Evolutionary conservation across 2,888 invertebrate genomes (phyloP).

Genomic region (Tridacna gigas): DNA sequence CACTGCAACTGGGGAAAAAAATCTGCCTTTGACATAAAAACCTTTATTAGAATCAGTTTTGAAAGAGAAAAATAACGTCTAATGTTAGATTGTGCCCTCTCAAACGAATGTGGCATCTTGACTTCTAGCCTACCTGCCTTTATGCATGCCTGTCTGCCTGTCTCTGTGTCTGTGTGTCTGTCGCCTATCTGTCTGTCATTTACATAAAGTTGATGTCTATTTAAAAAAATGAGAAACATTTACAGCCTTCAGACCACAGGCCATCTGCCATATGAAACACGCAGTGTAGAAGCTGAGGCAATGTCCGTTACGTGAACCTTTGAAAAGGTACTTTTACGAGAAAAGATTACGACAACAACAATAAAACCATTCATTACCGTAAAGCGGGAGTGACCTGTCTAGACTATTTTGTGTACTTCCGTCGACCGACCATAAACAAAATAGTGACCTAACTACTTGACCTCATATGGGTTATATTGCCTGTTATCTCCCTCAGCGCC

Average conservation of each 20-base stretch:
- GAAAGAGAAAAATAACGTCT: too few relatives aligned
- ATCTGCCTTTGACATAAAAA: too few relatives aligned
- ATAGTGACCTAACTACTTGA: slow-evolving; percentile 4
- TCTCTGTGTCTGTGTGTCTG: too few relatives aligned
- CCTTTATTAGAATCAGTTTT: too few relatives aligned
- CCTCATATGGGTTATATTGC: background rate
- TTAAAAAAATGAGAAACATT: too few relatives aligned
- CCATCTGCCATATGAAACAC: slow-evolving; percentile 4
- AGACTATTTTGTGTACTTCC: slow-evolving; percentile 20
- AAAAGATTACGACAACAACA: background rate
- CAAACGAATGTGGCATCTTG: too few relatives aligned
- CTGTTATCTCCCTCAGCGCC: background rate
- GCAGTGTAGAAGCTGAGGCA: slow-evolving; percentile 4
- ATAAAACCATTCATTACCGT: slow-evolving; percentile 22
- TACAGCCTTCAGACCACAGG: background rate
- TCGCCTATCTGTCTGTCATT: too few relatives aligned
- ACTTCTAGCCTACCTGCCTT: too few relatives aligned
- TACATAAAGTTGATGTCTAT: too few relatives aligned
- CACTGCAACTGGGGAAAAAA: too few relatives aligned
- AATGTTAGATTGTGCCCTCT: too few relatives aligned
- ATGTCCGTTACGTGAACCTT: slow-evolving; percentile 10
- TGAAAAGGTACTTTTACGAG: background rate
- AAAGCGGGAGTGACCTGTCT: slow-evolving; percentile 13
- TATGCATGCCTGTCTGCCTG: too few relatives aligned
- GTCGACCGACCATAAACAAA: slow-evolving; percentile 1